Conservation (phyloP, 2,888 invertebrate species). For the Urechis unicinctus region DNA sequence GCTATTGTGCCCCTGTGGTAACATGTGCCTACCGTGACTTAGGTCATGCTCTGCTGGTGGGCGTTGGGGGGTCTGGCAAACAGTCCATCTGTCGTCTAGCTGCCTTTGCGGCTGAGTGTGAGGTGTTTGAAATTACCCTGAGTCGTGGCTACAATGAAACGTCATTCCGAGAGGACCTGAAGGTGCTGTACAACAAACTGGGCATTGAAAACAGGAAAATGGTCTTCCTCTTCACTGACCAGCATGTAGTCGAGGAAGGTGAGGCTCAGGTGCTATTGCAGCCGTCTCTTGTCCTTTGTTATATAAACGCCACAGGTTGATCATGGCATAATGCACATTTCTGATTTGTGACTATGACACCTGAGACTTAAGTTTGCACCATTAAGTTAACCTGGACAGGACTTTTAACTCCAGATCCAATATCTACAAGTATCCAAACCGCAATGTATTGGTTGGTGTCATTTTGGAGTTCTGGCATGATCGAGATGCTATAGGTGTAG, state of each 20-base stretch:
- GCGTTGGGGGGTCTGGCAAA: conserved; percentile 86
- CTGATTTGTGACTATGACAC: too few species aligned
- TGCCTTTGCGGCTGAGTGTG: conserved; percentile 76
- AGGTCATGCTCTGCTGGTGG: conserved; percentile 45
- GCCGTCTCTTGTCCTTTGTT: neutral
- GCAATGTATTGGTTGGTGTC: too few species aligned
- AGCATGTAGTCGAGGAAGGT: conserved; percentile 61
- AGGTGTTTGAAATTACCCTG: conserved; percentile 70
- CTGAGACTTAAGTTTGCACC: too few species aligned
- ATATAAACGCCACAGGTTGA: too few species aligned
- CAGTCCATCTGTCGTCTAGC: conserved; percentile 72
- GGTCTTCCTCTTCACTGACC: conserved; percentile 77
- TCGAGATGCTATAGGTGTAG: too few species aligned
- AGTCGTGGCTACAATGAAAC: conserved; percentile 80
- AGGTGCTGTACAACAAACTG: conserved; percentile 67
- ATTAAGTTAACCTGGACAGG: too few species aligned
- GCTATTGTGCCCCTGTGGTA: too few species aligned
- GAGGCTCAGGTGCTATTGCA: neutral
- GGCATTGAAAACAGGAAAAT: conserved; percentile 73
- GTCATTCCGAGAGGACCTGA: conserved; percentile 80
- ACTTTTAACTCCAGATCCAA: too few species aligned
- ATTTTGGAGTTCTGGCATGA: too few species aligned
- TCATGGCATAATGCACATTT: too few species aligned
- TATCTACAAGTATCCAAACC: too few species aligned
- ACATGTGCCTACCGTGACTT: too few species aligned